phyloP scores from a whole-genome alignment of 2,797 vertebrate species.

The Ctenopoma multispine region DNA sequence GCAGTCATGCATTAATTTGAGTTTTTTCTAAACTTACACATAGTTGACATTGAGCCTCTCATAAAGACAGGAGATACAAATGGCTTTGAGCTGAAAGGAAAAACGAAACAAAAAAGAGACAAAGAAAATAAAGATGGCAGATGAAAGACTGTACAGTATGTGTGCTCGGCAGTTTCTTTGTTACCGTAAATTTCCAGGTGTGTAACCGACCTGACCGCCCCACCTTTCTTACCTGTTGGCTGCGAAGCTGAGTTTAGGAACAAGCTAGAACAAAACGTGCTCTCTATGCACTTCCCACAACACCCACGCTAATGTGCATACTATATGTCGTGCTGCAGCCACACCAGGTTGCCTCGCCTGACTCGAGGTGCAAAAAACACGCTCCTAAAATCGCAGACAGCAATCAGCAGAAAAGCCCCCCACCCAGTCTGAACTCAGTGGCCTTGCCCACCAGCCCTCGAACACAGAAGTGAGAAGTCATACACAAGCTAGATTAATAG shows the following conservation, averaged over 20 bases:
- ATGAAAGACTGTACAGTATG: conserved; percentile 4
- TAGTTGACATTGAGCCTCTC: conserved; percentile 3
- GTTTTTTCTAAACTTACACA: conserved; percentile 16
- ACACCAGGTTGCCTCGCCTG: conserved; percentile 40
- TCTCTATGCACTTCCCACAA: conserved; percentile 67
- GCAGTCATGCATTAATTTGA: conserved; percentile 26
- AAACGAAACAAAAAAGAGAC: conserved; percentile 8
- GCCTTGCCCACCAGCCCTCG: conserved; percentile 14
- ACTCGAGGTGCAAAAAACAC: conserved; percentile 34
- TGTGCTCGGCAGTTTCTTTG: neutral
- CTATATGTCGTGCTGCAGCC: conserved; percentile 37
- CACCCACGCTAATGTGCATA: conserved; percentile 37
- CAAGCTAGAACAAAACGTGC: conserved; percentile 70
- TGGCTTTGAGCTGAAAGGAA: neutral
- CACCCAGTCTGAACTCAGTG: conserved; percentile 33
- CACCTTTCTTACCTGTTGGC: conserved; percentile 35
- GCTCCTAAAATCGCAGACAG: conserved; percentile 35
- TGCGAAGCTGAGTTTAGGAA: conserved; percentile 35
- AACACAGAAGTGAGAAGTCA: conserved; percentile 9
- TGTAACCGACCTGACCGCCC: conserved; percentile 26
- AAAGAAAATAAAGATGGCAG: conserved; percentile 12
- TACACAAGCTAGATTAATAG: neutral
- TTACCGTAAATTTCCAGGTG: conserved; percentile 52
- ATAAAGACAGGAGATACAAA: conserved; percentile 11
- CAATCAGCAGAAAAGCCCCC: conserved; percentile 34